Evolutionary conservation across 2,888 invertebrate genomes (phyloP).

Genomic region (Andrena trimmerana): DNA sequence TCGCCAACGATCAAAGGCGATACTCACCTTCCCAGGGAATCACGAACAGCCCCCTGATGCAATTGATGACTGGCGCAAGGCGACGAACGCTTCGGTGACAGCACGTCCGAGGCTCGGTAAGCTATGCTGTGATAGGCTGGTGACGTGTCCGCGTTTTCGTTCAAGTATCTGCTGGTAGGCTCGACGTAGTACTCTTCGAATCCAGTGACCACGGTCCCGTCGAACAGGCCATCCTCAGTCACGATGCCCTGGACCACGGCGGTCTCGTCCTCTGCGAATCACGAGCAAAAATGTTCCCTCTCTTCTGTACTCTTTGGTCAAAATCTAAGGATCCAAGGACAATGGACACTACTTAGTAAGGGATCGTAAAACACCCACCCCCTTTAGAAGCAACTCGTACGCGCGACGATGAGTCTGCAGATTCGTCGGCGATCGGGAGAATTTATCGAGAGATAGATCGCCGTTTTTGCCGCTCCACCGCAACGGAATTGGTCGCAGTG

Average conservation of each 20-base stretch:
- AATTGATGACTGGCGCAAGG: slow-evolving; percentile 89
- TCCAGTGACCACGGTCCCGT: slow-evolving; percentile 93
- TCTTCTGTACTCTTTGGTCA: not conserved
- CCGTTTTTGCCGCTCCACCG: slow-evolving; percentile 30
- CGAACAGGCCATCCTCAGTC: slow-evolving; percentile 94
- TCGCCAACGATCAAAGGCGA: not conserved
- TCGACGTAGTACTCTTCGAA: slow-evolving; percentile 95
- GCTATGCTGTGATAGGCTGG: slow-evolving; percentile 92
- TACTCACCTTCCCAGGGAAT: slow-evolving; percentile 73
- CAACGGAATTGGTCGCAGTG: slow-evolving; percentile 33
- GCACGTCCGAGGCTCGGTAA: slow-evolving; percentile 93
- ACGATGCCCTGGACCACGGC: slow-evolving; percentile 94
- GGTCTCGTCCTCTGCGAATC: slow-evolving; percentile 92
- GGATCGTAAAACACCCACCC: no score
- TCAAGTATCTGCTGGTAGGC: slow-evolving; percentile 89
- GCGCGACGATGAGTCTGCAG: not conserved
- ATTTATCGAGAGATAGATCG: slow-evolving; percentile 41
- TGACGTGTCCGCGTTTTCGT: slow-evolving; percentile 85
- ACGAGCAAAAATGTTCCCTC: not conserved
- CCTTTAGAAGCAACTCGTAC: not conserved
- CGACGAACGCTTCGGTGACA: slow-evolving; percentile 78
- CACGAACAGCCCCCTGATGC: slow-evolving; percentile 80
- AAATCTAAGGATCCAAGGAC: not conserved
- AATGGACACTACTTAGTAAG: not conserved
- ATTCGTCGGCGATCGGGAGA: slow-evolving; percentile 20